Evolutionary conservation across 2,797 vertebrate genomes (phyloP).

Genomic region (Onychomys arenicola): DNA sequence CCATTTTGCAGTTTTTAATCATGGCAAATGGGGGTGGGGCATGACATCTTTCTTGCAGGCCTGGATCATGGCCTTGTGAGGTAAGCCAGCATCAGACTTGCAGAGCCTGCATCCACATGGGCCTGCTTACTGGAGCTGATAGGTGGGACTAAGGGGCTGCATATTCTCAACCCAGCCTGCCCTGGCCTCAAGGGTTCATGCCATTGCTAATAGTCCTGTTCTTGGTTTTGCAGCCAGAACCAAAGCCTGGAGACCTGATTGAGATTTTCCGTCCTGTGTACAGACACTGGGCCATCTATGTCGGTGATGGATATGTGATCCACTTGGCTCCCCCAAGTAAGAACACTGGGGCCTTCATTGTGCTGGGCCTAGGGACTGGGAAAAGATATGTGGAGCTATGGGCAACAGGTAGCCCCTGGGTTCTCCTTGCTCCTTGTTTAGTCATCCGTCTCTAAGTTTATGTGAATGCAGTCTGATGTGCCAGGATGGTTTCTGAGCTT

Average conservation of each 20-base stretch:
- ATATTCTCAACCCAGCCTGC: neutral
- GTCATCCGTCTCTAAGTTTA: neutral
- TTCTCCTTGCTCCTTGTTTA: neutral
- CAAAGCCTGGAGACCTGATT: slow-evolving; percentile 85
- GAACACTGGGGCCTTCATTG: neutral
- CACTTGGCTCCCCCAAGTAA: slow-evolving; percentile 84
- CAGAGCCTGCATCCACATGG: neutral
- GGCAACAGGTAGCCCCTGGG: neutral
- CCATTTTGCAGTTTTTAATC: neutral
- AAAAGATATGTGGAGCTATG: neutral
- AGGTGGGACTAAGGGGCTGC: neutral
- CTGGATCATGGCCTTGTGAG: neutral
- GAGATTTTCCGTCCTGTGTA: slow-evolving; percentile 85
- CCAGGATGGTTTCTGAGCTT: neutral
- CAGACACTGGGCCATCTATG: slow-evolving; percentile 85
- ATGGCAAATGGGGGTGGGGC: neutral
- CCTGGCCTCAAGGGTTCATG: fast-evolving
- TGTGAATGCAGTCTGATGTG: neutral
- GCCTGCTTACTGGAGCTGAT: neutral
- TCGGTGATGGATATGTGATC: slow-evolving; percentile 84
- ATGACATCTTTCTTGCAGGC: neutral
- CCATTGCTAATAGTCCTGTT: slow-evolving; percentile 42
- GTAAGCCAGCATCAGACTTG: neutral
- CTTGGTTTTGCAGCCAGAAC: slow-evolving; percentile 80
- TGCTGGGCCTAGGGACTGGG: neutral